phyloP scores from a whole-genome alignment of 2,888 invertebrate species.

The Drosophila anomelani region DNA sequence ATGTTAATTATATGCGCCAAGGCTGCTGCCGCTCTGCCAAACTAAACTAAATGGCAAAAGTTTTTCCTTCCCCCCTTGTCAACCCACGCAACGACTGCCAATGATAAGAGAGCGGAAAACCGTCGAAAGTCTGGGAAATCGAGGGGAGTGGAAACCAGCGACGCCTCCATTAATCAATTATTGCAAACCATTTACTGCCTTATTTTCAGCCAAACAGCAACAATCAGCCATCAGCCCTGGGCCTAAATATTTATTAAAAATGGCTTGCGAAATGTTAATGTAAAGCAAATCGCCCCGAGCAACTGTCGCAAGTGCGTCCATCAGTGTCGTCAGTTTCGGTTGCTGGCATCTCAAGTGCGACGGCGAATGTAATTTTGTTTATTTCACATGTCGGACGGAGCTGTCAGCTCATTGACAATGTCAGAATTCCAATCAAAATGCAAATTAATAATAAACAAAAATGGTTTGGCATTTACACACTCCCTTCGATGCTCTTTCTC shows the following conservation, averaged over 20 bases:
- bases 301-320: conserved; percentile 28
- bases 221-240: conserved; percentile 33
- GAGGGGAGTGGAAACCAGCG: background rate
- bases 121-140: conserved; percentile 2
- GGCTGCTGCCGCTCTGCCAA: conserved; percentile 40
- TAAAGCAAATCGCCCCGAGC: conserved; percentile 47
- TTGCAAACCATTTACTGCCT: conserved; percentile 71
- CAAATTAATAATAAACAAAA: conserved; percentile 80
- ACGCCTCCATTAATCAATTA: conserved; percentile 73
- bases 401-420: conserved; percentile 65
- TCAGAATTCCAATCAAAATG: conserved; percentile 72
- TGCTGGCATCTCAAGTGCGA: conserved; percentile 32
- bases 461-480: conserved; percentile 57
- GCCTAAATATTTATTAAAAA: conserved; percentile 60
- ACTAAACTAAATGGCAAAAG: conserved; percentile 61
- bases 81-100: conserved; percentile 29
- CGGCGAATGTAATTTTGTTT: conserved; percentile 60
- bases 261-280: conserved; percentile 49
- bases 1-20: conserved; percentile 70
- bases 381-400: conserved; percentile 50
- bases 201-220: conserved; percentile 32
- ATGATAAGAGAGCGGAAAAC: conserved; percentile 54
- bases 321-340: conserved; percentile 29
- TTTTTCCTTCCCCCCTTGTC: conserved; percentile 53
- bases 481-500: background rate